These are phyloP conservation scores for Bombylius discolor DNA, from an alignment of 2,888 invertebrate genomes.

Conservation along the genomic window DNA sequence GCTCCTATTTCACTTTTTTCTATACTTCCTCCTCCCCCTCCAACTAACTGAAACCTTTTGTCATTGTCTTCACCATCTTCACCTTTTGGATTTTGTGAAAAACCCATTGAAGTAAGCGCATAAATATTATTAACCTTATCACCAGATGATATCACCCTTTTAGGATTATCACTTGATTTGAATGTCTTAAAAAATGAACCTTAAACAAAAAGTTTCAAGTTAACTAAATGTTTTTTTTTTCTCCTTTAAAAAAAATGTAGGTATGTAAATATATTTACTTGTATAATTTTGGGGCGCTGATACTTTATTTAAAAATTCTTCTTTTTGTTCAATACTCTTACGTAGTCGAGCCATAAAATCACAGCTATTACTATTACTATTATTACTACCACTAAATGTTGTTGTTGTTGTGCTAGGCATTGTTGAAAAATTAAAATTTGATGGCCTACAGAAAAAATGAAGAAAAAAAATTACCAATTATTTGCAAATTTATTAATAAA, in stretches of 20 bases:
- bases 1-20: too few relatives aligned
- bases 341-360: conserved; percentile 56
- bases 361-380: conserved; percentile 25
- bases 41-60: neutral
- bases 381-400: neutral
- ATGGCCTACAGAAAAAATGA: neutral
- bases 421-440: neutral
- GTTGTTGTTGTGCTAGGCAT: neutral
- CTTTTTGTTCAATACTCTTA: conserved; percentile 78
- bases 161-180: neutral
- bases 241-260: too few relatives aligned
- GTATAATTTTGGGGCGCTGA: conserved; percentile 34
- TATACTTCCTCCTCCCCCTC: neutral
- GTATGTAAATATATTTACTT: neutral
- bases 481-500: neutral
- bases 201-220: neutral
- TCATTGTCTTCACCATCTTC: neutral
- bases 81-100: neutral
- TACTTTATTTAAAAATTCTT: conserved; percentile 64
- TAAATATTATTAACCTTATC: neutral
- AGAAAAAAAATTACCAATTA: too few relatives aligned
- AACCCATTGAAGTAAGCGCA: neutral
- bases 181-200: neutral
- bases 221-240: too few relatives aligned
- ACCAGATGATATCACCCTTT: neutral